Conservation (phyloP, 2,113 vertebrate species). For the Phocoena sinus region DNA sequence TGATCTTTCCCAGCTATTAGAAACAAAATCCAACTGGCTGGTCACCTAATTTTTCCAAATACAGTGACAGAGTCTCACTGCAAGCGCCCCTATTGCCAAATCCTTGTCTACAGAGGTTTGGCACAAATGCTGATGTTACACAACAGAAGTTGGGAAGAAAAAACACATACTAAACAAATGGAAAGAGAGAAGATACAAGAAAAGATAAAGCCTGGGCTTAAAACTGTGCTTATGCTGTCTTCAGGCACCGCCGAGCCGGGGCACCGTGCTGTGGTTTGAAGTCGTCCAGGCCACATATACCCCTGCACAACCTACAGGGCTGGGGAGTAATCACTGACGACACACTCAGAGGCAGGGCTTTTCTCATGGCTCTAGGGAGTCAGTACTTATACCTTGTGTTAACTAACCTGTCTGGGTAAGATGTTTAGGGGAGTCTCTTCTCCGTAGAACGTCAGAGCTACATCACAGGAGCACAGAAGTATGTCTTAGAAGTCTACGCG, state of each 20-base stretch:
- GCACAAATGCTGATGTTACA: not conserved
- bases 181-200: not conserved
- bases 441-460: not conserved
- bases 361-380: not conserved
- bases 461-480: not conserved
- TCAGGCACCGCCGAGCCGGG: too few species aligned
- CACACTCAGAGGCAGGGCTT: not conserved
- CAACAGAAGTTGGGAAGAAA: not conserved
- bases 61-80: not conserved
- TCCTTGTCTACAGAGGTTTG: not conserved
- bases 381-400: not conserved
- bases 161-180: not conserved
- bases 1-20: not conserved
- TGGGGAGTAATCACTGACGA: not conserved
- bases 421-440: not conserved
- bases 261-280: rapidly evolving
- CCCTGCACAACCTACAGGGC: rapidly evolving
- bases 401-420: not conserved
- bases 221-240: rapidly evolving
- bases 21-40: not conserved
- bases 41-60: not conserved
- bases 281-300: rapidly evolving
- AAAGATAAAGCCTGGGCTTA: not conserved
- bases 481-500: not conserved
- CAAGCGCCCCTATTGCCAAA: not conserved